Base-by-base conservation (phyloP, 2,113 vertebrate species). In the Hemiprocne comata region DNA sequence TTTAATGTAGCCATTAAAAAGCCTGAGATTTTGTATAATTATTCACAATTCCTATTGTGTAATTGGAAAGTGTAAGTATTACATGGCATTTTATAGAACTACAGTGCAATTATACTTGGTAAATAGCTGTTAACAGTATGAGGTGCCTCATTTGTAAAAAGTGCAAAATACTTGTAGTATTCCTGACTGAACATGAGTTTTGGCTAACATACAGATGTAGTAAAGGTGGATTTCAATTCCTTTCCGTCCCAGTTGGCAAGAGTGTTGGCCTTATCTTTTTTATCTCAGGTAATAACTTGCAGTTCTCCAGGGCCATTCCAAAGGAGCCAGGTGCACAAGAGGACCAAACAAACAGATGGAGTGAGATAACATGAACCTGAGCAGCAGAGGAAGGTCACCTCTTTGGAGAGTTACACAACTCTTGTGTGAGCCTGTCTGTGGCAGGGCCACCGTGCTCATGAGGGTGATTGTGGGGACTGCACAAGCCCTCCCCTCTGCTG, bases 1-100 rank as follows among this genome's bases (percentile, higher is more conserved):
- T n/a, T n/a, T n/a, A n/a, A n/a, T n/a, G n/a, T n/a, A 92, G 84
- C 92, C 86, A 73, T 97, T 90, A 97, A 97, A 97, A 95, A 97
- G 91, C 90, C 55, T 4, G 48, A 95, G 93, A 54, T 85, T 97
- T 96, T 95, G 90, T 96, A 73, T 90, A 97, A 95, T 97, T 96
- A 96, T 96, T 98, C 89, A 89, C 96, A 95, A 95, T 97, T 95
- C 89, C 90, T 96, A 64, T 95, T 96, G 96, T 97, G 88, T 93
- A 97, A 97, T 90, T 96, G 86, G 95, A 97, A 97, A 88, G 71
- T 78, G 26, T 80, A 89, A 85, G 91, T 91, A 95, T 96, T 97
- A 84, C 88, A 94, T 94, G 96, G 87, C 88, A 90, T 97, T 97
- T 97, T 97, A 83, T 91, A 91, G 96, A 95, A 76, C 90, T 93